These are phyloP conservation scores for Cololabis saira DNA, from an alignment of 2,113 vertebrate species.

Conservation along the genomic window DNA sequence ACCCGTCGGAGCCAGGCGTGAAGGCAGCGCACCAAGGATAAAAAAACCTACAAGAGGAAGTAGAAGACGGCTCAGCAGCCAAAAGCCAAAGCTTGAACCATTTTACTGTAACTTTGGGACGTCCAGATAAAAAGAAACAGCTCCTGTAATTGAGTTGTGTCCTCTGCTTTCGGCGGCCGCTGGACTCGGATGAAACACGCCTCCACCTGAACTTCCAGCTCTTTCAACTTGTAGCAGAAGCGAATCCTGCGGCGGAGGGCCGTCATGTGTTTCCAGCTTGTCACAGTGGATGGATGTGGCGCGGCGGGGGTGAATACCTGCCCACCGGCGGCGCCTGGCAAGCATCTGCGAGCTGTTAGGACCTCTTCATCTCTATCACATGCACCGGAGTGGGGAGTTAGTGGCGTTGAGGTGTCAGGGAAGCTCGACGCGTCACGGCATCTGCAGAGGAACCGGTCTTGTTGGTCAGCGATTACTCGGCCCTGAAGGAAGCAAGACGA, in stretches of 20 bases:
- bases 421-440: conserved; percentile 31
- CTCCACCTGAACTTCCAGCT: conserved; percentile 41
- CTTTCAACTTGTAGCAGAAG: conserved; percentile 65
- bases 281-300: conserved; percentile 75
- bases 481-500: too few relatives aligned
- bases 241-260: conserved; percentile 47
- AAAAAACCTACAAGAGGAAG: too few relatives aligned
- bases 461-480: background rate
- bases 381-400: conserved; percentile 30
- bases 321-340: conserved; percentile 63
- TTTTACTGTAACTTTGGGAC: background rate
- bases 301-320: conserved; percentile 70
- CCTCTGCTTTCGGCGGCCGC: conserved; percentile 9
- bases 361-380: conserved; percentile 72
- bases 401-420: conserved; percentile 50
- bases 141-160: conserved; percentile 55
- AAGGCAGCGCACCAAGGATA: too few relatives aligned
- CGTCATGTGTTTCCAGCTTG: conserved; percentile 81
- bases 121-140: background rate
- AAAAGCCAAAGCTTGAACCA: background rate
- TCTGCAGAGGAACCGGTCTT: conserved; percentile 35
- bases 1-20: too few relatives aligned
- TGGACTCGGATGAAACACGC: conserved; percentile 37
- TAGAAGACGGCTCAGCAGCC: too few relatives aligned
- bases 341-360: conserved; percentile 80